A percentile compares a stretch with the other conserved stretches of the same genome.
phyloP scores from a whole-genome alignment of 2,888 invertebrate species.

The Machimus rusticus region DNA sequence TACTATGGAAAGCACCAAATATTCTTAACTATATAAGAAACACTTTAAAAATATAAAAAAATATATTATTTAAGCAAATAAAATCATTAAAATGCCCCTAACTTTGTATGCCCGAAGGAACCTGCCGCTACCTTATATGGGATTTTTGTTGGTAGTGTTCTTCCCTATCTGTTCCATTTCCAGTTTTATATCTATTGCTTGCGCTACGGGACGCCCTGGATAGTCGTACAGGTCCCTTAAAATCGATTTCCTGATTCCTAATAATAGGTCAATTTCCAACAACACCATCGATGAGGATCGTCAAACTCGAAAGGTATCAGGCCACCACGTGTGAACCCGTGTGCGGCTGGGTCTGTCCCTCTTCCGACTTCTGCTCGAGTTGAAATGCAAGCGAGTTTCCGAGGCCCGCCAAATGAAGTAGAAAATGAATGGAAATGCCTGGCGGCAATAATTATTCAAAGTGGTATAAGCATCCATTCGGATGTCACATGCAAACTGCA shows the following conservation, averaged over 20 bases:
- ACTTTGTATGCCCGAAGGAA: too few relatives aligned
- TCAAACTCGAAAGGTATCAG: not conserved
- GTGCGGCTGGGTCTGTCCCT: not conserved
- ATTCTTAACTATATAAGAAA: too few relatives aligned
- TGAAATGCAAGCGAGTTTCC: not conserved
- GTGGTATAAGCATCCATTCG: constrained; percentile 25
- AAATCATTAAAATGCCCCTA: too few relatives aligned
- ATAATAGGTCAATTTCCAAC: not conserved
- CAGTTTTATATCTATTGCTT: too few relatives aligned
- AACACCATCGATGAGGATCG: not conserved
- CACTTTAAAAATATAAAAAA: too few relatives aligned
- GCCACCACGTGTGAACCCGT: not conserved
- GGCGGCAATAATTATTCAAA: constrained; percentile 34
- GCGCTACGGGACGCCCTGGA: too few relatives aligned
- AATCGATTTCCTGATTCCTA: not conserved
- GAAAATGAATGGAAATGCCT: constrained; percentile 20
- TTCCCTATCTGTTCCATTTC: too few relatives aligned
- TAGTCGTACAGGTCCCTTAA: not conserved
- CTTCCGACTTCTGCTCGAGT: not conserved
- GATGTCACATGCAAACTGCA: constrained; percentile 34
- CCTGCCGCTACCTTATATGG: too few relatives aligned
- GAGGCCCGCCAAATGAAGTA: not conserved
- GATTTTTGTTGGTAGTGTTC: too few relatives aligned
- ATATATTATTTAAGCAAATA: too few relatives aligned
- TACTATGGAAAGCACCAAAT: too few relatives aligned